Base-by-base conservation (phyloP, 2,888 invertebrate species). In the Phyto melanocephala region DNA sequence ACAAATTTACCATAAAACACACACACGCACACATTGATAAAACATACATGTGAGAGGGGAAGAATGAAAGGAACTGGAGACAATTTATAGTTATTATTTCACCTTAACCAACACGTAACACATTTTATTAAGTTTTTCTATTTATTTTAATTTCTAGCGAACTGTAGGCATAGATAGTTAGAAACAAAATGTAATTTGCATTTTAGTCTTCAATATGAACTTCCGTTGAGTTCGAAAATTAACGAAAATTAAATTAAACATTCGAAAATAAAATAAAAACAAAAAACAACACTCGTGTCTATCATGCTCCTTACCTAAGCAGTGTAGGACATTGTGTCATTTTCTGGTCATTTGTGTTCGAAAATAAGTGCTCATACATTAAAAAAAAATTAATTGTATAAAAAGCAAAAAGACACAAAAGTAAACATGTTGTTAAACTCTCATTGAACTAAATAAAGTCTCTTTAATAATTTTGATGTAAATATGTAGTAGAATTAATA, bases 121-220 rank as follows among this genome's bases (percentile, higher is more conserved):
- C n/a, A 56, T 52, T 60, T 35, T 50, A 8, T 7, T 50, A 37
- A 13, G 11, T 70, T 28, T 20, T 37, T 65, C 17, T 65, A 28
- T 67, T 67, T 11, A 15, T 17, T 6, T 17, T 58, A 3, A 13
- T 11, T 56, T 68, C 68, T 13, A n/a, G n/a, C 65, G 75, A 75
- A 58, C 79, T 45, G 71, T 56, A 79, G 71, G 76, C 75, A 67
- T 75, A 79, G 71, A 71, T 47, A 35, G 79, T 71, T 54, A 60
- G 47, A 15, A 52, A 50, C 54, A 47, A 67, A 79, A 37, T 82
- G 79, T 71, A 47, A 78, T 75, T 75, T 79, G 47, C 42, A 67
- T 74, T 52, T 11, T 60, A 75, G 35, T 70, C 42, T 65, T 70
- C 50, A 47, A 52, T 33, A 74, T 33, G 45, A 54, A 70, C 62